Base-by-base conservation (phyloP, 2,888 invertebrate genomes). In the Parochlus steinenii region DNA sequence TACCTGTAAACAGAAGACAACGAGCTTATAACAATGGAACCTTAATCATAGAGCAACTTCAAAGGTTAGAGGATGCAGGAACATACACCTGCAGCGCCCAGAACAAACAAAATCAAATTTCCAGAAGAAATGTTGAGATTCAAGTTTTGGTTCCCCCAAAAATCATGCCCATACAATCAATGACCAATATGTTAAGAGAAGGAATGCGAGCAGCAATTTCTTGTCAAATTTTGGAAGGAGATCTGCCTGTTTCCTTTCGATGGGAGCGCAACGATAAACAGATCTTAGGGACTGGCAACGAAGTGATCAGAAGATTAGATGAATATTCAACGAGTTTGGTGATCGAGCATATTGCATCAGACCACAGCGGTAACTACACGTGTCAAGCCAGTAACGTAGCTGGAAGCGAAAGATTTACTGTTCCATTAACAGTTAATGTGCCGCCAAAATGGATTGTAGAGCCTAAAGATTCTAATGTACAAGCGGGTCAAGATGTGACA, bases 401-500 rank as follows among this genome's bases (percentile, higher is more conserved):
- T 10, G 86, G 82, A 8, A 68, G 71, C 4, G 81, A 81, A 48
- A 65, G 71, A 41, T 79, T 76, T 48, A 74, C 78, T 6, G 78
- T 83, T 37, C 79, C 80, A 17, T 64, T 83, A 4, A 81, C 81
- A 11, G 83, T 83, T 11, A 82, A 83, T 58, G 82, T 89, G 43
- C 89, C 90, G 27, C 87, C 89, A 15, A 75, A 83, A 51, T 86
- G 87, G 81, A 72, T 86, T 12, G 63, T 83, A 46, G 87, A 89
- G 51, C 87, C 86, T 1, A 66, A 70, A 41, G 83, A 85, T 51
- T 69, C 77, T n/a, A 82, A 75, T 43, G 77, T 80, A 26, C 79
- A 81, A 6, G 75, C 81, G 1, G 81, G 80, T 2, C 80, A 85
- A 52, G 81, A 83, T 51, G 76, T 87, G 15, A 73, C 75, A 12